phyloP scores from a whole-genome alignment of 2,888 invertebrate species.

The Anthophora plumipes region DNA sequence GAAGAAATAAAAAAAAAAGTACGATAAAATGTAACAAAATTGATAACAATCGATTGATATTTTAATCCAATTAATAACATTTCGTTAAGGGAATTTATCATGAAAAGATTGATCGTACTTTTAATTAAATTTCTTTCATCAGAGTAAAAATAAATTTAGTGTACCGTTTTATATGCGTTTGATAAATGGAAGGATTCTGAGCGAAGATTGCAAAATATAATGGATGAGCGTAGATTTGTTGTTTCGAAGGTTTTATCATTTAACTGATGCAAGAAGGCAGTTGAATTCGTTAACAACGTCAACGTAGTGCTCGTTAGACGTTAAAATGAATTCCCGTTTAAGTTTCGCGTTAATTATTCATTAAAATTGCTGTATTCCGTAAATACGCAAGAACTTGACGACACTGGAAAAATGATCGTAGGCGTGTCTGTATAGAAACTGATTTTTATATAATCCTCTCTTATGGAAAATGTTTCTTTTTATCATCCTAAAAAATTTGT shows the following conservation, averaged over 20 bases:
- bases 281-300: constrained; percentile 32
- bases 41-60: too few species aligned
- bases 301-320: constrained; percentile 30
- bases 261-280: not conserved
- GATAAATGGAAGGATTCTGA: not conserved
- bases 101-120: too few species aligned
- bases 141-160: too few species aligned
- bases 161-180: not conserved
- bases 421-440: not conserved
- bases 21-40: too few species aligned
- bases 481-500: not conserved
- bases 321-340: constrained; percentile 22
- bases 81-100: too few species aligned
- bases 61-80: too few species aligned
- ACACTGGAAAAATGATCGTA: not conserved
- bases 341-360: constrained; percentile 33
- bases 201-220: not conserved
- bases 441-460: not conserved
- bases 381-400: not conserved
- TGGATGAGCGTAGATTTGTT: too few species aligned
- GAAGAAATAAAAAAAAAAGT: too few species aligned
- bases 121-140: too few species aligned
- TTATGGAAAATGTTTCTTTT: not conserved
- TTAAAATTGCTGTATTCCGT: not conserved
- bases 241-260: not conserved